Base-by-base conservation (phyloP, 1,140 invertebrate genomes). In the Drosophila equinoxialis region DNA sequence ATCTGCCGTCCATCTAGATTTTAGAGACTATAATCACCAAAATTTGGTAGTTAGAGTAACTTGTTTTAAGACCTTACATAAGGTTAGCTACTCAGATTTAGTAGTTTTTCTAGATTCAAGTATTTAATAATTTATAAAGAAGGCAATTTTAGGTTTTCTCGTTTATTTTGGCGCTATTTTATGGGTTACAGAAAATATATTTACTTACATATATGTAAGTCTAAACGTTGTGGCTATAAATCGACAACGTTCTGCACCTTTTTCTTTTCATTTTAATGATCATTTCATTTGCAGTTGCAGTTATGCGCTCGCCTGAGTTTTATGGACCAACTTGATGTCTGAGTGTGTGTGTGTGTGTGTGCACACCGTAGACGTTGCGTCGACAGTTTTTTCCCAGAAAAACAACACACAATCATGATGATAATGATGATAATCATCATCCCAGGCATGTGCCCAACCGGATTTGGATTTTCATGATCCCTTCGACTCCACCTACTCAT, bases 361-460 rank as follows among this genome's bases (percentile, higher is more conserved):
- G 71, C 65, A 74, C 84, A 74, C 65, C 80, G 84, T 84, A 89
- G 84, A 89, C 84, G 74, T 84, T 84, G 85, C 81, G 84, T 89
- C 84, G 84, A 89, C 84, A 89, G 58, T 90, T 84, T 87, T 86
- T 89, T 89, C 84, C 71, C 74, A 89, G 84, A 89, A 89, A 84
- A 79, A 87, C 80, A 79, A 51, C 45, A 51, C 80, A 82, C 79
- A 83, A 71, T 68, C 80, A 77, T 63, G 58, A 23, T n/a, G 3
- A 23, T 20, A 8, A 51, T 51, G 17, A 51, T 23, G 7, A 23
- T 23, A 7, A 20, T 48, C 7, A 45, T 51, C 58, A 73, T 72
- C 75, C 74, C 74, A 68, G 75, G 51, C 77, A 77, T 65, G 65
- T 68, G 68, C 74, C 80, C 73, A 74, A 75, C 71, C 60, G 72